Percentiles rank a stretch among this genome's conserved stretches.
Conservation (phyloP, 2,797 vertebrate genomes). For the Syngnathus acus region DNA sequence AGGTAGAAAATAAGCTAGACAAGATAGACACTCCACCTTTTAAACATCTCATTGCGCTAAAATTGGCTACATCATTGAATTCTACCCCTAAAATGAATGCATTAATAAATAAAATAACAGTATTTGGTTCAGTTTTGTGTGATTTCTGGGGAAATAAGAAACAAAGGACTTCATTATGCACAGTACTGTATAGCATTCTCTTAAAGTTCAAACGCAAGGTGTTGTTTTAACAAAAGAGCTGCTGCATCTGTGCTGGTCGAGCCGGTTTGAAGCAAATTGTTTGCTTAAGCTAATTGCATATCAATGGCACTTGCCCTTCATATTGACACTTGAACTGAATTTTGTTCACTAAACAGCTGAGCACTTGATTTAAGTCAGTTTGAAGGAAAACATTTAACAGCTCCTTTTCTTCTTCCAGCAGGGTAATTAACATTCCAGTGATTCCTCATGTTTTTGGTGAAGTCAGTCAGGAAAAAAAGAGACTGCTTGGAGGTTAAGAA, state of each 20-base stretch:
- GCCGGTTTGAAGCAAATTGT: constrained; percentile 43
- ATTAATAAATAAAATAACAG: too few relatives aligned
- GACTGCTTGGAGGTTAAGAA: constrained; percentile 28
- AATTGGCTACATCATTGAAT: too few relatives aligned
- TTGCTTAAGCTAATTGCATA: constrained; percentile 51
- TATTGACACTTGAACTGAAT: constrained; percentile 12
- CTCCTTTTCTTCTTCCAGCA: constrained; percentile 38
- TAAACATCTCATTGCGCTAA: too few relatives aligned
- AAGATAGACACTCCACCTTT: too few relatives aligned
- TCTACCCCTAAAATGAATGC: too few relatives aligned
- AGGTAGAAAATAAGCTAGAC: too few relatives aligned
- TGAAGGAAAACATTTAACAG: constrained; percentile 16
- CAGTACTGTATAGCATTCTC: constrained; percentile 18
- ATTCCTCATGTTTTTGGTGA: constrained; percentile 58
- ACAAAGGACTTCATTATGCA: not conserved
- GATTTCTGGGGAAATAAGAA: not conserved
- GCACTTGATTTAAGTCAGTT: constrained; percentile 21
- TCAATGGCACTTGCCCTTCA: constrained; percentile 26
- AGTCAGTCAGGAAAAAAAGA: constrained; percentile 42
- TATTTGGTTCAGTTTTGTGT: too few relatives aligned
- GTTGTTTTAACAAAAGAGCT: not conserved
- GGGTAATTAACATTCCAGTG: constrained; percentile 71
- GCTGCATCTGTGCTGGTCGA: constrained; percentile 38
- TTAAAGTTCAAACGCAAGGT: constrained; percentile 1
- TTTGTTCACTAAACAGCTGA: constrained; percentile 27